These are phyloP conservation scores for Helogale parvula DNA, from an alignment of 2,113 vertebrate species.

Conservation along the genomic window DNA sequence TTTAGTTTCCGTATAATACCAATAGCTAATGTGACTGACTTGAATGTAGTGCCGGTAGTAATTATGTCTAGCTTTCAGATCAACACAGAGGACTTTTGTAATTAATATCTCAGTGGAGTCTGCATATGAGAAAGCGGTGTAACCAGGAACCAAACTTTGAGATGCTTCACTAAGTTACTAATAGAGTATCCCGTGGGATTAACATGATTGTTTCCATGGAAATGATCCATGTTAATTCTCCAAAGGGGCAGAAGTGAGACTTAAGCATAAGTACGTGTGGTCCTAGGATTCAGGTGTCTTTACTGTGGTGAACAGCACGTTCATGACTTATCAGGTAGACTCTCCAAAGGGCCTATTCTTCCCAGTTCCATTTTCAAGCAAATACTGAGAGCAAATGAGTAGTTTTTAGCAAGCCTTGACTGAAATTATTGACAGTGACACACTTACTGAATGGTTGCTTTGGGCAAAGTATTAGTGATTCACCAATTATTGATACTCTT, in stretches of 20 bases:
- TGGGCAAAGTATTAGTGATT: slow-evolving; percentile 17
- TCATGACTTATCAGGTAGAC: background rate
- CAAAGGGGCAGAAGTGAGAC: background rate
- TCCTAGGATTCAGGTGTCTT: background rate
- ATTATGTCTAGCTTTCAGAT: background rate
- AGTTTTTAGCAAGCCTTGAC: background rate
- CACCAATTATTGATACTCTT: background rate
- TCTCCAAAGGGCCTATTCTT: background rate
- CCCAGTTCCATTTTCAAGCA: background rate
- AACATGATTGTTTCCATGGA: background rate
- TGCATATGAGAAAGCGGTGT: background rate
- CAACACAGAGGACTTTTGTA: slow-evolving; percentile 9
- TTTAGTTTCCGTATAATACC: background rate
- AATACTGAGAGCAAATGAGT: background rate
- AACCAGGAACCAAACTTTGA: slow-evolving; percentile 7
- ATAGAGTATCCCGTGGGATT: background rate
- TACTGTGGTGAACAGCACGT: background rate
- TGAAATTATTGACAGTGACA: slow-evolving; percentile 9
- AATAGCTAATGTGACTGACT: background rate
- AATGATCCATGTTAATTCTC: background rate
- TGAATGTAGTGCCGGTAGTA: background rate
- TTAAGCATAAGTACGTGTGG: background rate
- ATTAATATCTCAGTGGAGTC: background rate
- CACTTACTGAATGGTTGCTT: slow-evolving; percentile 7
- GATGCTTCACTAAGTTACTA: slow-evolving; percentile 15